Conservation (phyloP, 1,140 invertebrate genomes). For the Plectus sambesii region DNA sequence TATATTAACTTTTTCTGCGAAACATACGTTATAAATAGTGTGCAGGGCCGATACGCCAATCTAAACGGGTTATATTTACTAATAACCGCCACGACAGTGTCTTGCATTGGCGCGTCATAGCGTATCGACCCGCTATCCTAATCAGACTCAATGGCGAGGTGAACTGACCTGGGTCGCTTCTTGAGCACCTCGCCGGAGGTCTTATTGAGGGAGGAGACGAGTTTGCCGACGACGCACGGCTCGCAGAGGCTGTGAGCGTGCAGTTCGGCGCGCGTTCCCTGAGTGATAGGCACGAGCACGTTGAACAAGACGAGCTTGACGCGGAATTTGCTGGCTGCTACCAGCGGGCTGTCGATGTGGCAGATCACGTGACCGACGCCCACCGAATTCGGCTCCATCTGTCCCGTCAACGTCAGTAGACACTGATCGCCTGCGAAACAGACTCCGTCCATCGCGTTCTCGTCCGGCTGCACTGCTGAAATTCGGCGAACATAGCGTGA, state of each 20-base stretch:
- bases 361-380: conserved; percentile 57
- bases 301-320: conserved; percentile 57
- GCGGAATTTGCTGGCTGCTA: conserved; percentile 19
- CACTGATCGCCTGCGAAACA: conserved; percentile 89
- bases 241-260: conserved; percentile 52
- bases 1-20: too few species aligned
- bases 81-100: too few species aligned
- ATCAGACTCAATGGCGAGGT: too few species aligned
- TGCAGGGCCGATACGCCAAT: too few species aligned
- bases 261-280: conserved; percentile 61
- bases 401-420: conserved; percentile 64
- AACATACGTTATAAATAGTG: too few species aligned
- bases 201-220: conserved; percentile 55
- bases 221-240: conserved; percentile 69
- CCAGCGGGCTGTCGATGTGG: conserved; percentile 24
- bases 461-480: too few species aligned
- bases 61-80: too few species aligned
- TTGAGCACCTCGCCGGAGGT: conserved; percentile 34
- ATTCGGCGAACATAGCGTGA: too few species aligned
- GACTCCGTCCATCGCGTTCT: conserved; percentile 46
- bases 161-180: conserved; percentile 31
- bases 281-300: conserved; percentile 76
- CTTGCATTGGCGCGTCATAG: too few species aligned
- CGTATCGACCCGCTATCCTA: too few species aligned
- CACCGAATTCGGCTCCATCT: conserved; percentile 59